Base-by-base conservation (phyloP, 2,888 invertebrate genomes). In the Agrotis exclamationis region DNA sequence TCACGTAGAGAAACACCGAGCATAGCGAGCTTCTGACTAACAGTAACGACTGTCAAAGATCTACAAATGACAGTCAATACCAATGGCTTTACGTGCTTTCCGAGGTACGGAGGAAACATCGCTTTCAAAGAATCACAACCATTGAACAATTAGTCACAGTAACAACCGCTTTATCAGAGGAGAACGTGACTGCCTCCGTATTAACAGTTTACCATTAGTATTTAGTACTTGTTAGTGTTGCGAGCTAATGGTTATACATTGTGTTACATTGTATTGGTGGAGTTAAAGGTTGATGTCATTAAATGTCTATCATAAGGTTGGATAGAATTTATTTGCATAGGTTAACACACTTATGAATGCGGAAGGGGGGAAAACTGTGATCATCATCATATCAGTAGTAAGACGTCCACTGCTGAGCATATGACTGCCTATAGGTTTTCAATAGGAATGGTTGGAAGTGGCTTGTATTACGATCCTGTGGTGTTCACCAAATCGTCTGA, bases 161-260 rank as follows among this genome's bases (percentile, higher is more conserved):
- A 33, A 56, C 56, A 9, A 44, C 5, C 5, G 51, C 51, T 63
- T 68, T 79, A 63, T 68, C 51, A 59, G 47, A 9, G 20, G 51
- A 24, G 54, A 71, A 70, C 76, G 80, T 82, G 77, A 73, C 72
- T 56, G 47, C 63, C 45, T 62, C 51, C n/a, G 70, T 74, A 70
- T 59, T 72, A 66, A 69, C 65, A 63, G 24, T 20, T 13, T 2
- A 33, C 39, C 60, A 60, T 72, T 58, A 51, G 56, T 82, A 66
- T 69, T 71, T 71, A 65, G 48, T 59, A 51, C 24, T 45, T 6
- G 33, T n/a, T 56, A 33, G 33, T 33, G 33, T 20, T 33, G 16
- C 20, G 22, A 47, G 56, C 45, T 51, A 64, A 76, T 68, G 24
- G 65, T 22, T 57, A 58, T 54, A 57, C 60, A 82, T 71, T 69